A percentile compares a stretch with the other conserved stretches of the same genome.
Conservation (phyloP, 92 coral and sea anemone species). For the Virgularia gustaviana region DNA sequence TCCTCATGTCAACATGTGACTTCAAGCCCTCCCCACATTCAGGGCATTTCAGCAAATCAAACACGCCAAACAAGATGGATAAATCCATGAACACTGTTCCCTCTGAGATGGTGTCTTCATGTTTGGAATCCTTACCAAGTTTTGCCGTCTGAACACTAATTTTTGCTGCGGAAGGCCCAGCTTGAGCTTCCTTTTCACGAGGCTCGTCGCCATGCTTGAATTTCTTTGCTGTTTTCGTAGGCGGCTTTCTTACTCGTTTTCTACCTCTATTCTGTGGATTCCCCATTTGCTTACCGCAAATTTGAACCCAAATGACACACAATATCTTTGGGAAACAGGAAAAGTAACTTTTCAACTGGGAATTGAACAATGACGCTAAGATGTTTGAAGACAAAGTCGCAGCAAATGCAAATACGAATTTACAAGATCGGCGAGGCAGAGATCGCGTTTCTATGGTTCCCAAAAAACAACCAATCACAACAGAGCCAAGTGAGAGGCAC, state of each 20-base stretch:
- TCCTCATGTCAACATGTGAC: conserved; percentile 5
- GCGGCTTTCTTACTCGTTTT: neutral
- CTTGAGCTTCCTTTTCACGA: conserved; percentile 1
- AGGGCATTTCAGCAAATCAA: neutral
- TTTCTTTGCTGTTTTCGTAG: too few species aligned
- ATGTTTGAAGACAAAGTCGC: neutral
- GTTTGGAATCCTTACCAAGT: neutral
- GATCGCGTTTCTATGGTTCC: neutral
- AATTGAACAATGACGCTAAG: neutral
- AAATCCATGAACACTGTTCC: conserved; percentile 3
- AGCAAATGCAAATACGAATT: neutral
- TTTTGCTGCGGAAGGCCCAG: conserved; percentile 5
- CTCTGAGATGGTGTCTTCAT: neutral
- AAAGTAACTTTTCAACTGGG: conserved; percentile 1
- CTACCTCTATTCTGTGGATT: neutral
- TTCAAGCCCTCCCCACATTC: neutral
- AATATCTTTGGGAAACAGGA: neutral
- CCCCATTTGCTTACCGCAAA: neutral
- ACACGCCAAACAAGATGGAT: too few species aligned
- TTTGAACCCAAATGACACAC: neutral
- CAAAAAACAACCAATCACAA: conserved; percentile 5
- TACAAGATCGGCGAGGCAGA: neutral
- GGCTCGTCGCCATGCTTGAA: neutral
- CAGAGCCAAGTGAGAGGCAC: neutral
- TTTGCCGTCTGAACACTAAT: neutral